Percentiles rank a stretch among this genome's conserved stretches.
phyloP scores from a whole-genome alignment of 2,113 vertebrate genomes.

The Microtus oregoni region DNA sequence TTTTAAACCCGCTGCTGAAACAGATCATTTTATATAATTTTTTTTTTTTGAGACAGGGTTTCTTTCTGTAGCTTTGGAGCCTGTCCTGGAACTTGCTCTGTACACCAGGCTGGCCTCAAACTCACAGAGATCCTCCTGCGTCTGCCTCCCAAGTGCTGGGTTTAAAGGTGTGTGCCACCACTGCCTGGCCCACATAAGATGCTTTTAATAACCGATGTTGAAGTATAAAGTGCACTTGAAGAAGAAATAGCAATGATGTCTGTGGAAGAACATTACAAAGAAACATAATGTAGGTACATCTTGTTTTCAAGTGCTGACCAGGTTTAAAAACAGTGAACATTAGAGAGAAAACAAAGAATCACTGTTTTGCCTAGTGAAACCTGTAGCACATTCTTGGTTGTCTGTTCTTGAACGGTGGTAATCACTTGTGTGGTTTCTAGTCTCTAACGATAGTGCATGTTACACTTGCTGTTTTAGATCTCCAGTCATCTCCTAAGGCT shows the following conservation, averaged over 20 bases:
- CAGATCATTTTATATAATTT: background rate
- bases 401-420: background rate
- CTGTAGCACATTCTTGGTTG: background rate
- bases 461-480: background rate
- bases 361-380: background rate
- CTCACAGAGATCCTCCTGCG: no score
- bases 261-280: background rate
- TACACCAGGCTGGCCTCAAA: no score
- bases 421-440: background rate
- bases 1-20: slow-evolving; percentile 25
- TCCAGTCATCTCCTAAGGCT: background rate
- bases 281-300: background rate
- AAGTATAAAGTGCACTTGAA: background rate
- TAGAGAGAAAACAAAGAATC: slow-evolving; percentile 8
- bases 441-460: no score
- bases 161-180: no score
- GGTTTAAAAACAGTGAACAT: background rate
- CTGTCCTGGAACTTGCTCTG: no score
- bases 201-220: slow-evolving; percentile 19
- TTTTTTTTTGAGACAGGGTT: no score
- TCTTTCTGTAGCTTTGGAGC: no score
- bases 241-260: slow-evolving; percentile 23
- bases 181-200: background rate
- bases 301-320: background rate
- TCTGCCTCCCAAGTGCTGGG: no score